phyloP scores from a whole-genome alignment of 1,140 invertebrate species.

The Zaprionus ornatus region DNA sequence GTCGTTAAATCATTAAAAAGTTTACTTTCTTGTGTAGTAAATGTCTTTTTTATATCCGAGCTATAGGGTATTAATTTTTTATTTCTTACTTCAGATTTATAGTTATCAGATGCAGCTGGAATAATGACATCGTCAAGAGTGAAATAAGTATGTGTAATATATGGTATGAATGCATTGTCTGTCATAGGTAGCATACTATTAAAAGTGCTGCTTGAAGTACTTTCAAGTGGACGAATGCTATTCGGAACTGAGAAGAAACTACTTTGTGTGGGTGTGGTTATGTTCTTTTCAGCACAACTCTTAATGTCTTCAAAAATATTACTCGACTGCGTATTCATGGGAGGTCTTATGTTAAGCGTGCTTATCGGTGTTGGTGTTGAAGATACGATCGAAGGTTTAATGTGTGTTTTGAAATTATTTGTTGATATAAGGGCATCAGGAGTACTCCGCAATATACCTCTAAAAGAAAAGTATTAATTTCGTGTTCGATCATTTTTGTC shows the following conservation, averaged over 20 bases:
- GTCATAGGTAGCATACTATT: slow-evolving; percentile 1
- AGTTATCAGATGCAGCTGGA: slow-evolving; percentile 20
- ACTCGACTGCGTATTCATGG: not conserved
- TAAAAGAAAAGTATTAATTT: not conserved
- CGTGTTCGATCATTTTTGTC: no score
- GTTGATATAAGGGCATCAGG: not conserved
- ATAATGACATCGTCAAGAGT: slow-evolving; percentile 35
- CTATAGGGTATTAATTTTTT: not conserved
- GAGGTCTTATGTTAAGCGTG: not conserved
- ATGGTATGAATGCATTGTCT: not conserved
- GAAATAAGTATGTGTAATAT: slow-evolving; percentile 30
- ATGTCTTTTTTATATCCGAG: not conserved
- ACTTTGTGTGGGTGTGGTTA: not conserved
- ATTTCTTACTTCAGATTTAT: slow-evolving; percentile 4
- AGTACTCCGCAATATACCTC: not conserved
- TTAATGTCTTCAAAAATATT: slow-evolving; percentile 1
- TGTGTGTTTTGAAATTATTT: not conserved
- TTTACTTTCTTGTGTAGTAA: slow-evolving; percentile 1
- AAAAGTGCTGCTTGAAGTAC: not conserved
- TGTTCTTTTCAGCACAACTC: slow-evolving; percentile 10
- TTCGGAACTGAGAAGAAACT: not conserved
- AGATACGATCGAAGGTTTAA: not conserved
- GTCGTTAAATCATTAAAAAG: not conserved
- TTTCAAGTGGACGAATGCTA: slow-evolving; percentile 1
- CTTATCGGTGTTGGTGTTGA: not conserved